Percentiles rank a stretch among this genome's conserved stretches.
These are phyloP conservation scores for Neodiprion pinetum DNA, from an alignment of 1,140 invertebrate genomes.

Conservation along the genomic window DNA sequence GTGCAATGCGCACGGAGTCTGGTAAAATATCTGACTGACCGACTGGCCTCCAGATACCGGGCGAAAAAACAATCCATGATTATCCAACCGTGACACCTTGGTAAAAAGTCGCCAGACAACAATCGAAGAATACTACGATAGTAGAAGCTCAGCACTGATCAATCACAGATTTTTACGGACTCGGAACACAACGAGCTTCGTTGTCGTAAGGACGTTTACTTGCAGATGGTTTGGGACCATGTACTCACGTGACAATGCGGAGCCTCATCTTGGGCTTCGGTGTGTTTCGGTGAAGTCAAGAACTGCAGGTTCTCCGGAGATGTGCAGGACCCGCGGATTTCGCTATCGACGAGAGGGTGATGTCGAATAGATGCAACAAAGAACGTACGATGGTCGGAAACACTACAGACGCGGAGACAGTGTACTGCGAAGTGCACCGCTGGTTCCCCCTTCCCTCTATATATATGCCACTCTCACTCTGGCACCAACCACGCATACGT, in stretches of 20 bases:
- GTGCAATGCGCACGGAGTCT: no score
- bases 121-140: no score
- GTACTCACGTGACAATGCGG: neutral
- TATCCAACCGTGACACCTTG: no score
- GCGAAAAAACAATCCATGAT: no score
- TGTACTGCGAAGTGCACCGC: slow-evolving; percentile 53
- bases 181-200: no score
- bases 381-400: slow-evolving; percentile 44
- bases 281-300: slow-evolving; percentile 18
- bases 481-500: slow-evolving; percentile 32
- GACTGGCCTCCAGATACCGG: no score
- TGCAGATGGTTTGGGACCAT: no score
- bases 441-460: slow-evolving; percentile 53
- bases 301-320: neutral
- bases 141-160: no score
- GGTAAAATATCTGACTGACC: no score
- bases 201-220: no score
- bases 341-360: neutral
- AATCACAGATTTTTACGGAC: no score
- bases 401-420: slow-evolving; percentile 55
- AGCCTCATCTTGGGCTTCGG: slow-evolving; percentile 6
- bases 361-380: slow-evolving; percentile 17
- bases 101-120: no score
- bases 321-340: neutral
- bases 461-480: slow-evolving; percentile 51